Base-by-base conservation (phyloP, 2,888 invertebrate species). In the Amiota communis region DNA sequence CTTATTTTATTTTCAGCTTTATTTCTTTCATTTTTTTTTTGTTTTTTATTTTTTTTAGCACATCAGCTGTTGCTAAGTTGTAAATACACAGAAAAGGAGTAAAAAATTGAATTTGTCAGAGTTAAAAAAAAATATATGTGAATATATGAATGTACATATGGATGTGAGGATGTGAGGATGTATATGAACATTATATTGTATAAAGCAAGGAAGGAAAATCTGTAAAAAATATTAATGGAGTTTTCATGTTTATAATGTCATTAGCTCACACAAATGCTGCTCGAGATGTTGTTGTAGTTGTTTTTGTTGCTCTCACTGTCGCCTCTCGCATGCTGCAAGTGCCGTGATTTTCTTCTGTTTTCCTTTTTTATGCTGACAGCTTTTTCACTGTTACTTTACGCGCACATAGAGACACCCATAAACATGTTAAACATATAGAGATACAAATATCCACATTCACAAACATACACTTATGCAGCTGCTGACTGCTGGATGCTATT, bases 241-340 rank as follows among this genome's bases (percentile, higher is more conserved):
- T 87, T 85, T 86, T 84, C 85, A 85, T 85, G 85, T 85, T 85
- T 85, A 86, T 85, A 85, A 87, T 86, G 86, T 87, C 86, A 85
- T 87, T 87, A 86, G 87, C 86, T 83, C 85, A 83, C 83, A 86
- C 83, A 86, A 68, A 23, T 59, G 69, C 51, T 67, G 57, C 61
- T 77, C 71, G 67, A 72, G 77, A 75, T 85, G 82, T 84, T 85
- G 83, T 49, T 68, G 70, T 73, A 72, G 74, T 23, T 23, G n/a
- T 23, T 1, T 23, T 49, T 68, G 70, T 73, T 73, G 74, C 70
- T 71, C 63, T 69, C 11, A 36, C 36, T 36, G 36, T 6, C 8
- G 36, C 36, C 36, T 36, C 4, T 6, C 51, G 20, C 36, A 13
- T 13, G 20, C 15, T 23, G 20, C 20, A 17, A 12, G 20, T 11